phyloP scores from a whole-genome alignment of 1,140 invertebrate species.

The Metopolophium dirhodum region DNA sequence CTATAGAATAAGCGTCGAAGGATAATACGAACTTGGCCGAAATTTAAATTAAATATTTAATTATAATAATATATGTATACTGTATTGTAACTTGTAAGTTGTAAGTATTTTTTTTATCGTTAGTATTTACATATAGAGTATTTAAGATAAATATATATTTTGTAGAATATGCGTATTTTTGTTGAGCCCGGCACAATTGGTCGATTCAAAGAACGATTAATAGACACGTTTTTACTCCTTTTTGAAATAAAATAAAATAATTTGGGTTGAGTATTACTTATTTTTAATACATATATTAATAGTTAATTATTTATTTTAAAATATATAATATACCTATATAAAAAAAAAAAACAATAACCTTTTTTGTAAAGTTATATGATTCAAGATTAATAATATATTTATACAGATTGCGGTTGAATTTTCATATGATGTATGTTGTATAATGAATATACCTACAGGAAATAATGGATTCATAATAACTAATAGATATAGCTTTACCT shows the following conservation, averaged over 20 bases:
- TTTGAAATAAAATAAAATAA: neutral
- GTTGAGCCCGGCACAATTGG: neutral
- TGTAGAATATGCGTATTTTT: neutral
- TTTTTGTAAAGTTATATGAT: neutral
- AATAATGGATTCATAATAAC: neutral
- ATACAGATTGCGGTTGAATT: neutral
- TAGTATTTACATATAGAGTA: neutral
- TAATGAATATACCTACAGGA: neutral
- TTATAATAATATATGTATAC: too few relatives aligned
- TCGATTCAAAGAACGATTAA: neutral
- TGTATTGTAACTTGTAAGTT: too few relatives aligned
- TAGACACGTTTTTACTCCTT: neutral
- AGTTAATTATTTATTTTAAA: neutral
- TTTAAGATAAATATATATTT: neutral
- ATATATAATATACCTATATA: neutral
- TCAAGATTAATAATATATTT: neutral
- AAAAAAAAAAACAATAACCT: neutral
- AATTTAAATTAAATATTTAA: too few relatives aligned
- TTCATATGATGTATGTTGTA: neutral
- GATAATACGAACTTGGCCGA: too few relatives aligned
- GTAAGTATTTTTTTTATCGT: too few relatives aligned
- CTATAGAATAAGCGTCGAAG: neutral
- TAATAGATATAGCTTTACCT: neutral
- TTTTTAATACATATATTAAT: neutral
- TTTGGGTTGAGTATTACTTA: neutral